Evolutionary conservation across 2,113 vertebrate species (phyloP).

Genomic region (Arothron firmamentum): DNA sequence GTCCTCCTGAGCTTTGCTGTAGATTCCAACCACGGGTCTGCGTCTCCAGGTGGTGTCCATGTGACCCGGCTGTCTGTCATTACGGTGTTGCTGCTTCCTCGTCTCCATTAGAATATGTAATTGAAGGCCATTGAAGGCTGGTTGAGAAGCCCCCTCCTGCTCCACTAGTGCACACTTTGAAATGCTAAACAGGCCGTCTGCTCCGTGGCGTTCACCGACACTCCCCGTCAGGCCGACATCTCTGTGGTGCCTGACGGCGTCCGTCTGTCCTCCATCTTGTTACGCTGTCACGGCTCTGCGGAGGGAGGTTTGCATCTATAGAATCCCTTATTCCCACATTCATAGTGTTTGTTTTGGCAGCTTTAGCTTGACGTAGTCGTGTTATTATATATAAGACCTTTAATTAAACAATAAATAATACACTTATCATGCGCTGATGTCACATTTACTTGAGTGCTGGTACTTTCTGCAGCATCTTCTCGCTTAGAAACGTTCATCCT

Average conservation of each 20-base stretch:
- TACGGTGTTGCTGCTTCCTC: slow-evolving; percentile 22
- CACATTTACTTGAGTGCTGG: too few species aligned
- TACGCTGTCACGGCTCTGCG: not conserved
- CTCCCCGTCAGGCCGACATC: slow-evolving; percentile 31
- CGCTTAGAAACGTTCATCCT: too few species aligned
- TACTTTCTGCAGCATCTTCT: too few species aligned
- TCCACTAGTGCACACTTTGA: slow-evolving; percentile 53
- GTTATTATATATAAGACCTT: too few species aligned
- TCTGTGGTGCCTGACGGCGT: slow-evolving; percentile 33
- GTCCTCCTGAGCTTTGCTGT: not conserved
- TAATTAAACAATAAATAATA: too few species aligned
- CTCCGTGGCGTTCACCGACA: slow-evolving; percentile 30
- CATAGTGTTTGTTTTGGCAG: too few species aligned
- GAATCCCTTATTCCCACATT: too few species aligned
- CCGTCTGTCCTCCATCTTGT: slow-evolving; percentile 15
- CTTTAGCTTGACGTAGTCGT: too few species aligned
- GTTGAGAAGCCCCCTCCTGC: slow-evolving; percentile 25
- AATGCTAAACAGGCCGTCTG: slow-evolving; percentile 61
- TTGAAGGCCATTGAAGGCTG: slow-evolving; percentile 47
- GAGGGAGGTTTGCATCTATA: too few species aligned
- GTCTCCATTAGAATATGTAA: slow-evolving; percentile 52
- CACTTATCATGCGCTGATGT: too few species aligned
- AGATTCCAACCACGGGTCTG: slow-evolving; percentile 3
- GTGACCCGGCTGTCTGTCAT: slow-evolving; percentile 13
- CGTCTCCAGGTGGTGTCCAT: not conserved